These are phyloP conservation scores for Capitulum mitella DNA, from an alignment of 2,888 invertebrate genomes.

Conservation along the genomic window DNA sequence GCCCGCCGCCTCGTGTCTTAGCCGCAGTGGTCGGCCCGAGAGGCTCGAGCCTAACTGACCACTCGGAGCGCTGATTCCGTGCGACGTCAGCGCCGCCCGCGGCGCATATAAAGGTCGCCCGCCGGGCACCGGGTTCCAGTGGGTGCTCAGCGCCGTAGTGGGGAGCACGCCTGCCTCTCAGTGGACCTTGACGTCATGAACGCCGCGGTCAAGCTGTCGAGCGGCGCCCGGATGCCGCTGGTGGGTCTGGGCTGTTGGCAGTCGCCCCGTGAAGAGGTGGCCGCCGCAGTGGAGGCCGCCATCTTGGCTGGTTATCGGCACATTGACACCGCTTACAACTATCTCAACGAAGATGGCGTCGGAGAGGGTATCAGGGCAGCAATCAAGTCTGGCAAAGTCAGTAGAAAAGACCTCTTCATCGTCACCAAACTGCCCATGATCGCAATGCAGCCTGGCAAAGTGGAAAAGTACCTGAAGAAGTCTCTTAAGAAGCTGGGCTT, in stretches of 20 bases:
- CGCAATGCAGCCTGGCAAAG: constrained; percentile 54
- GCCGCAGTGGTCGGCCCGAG: too few relatives aligned
- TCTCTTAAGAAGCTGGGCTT: constrained; percentile 64
- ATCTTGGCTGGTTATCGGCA: constrained; percentile 30
- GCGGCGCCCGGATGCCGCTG: constrained; percentile 31
- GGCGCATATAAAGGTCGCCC: too few relatives aligned
- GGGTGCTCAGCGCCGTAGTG: too few relatives aligned
- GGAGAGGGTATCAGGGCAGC: constrained; percentile 26
- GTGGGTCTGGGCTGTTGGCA: constrained; percentile 32
- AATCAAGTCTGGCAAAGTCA: background rate
- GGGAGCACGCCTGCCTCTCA: too few relatives aligned
- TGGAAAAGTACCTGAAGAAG: constrained; percentile 57
- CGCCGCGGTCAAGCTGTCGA: constrained; percentile 20
- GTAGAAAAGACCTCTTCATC: background rate
- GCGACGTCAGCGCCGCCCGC: too few relatives aligned
- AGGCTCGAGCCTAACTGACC: too few relatives aligned
- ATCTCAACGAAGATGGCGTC: constrained; percentile 29
- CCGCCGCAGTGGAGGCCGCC: constrained; percentile 22
- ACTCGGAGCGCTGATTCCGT: too few relatives aligned
- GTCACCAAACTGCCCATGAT: constrained; percentile 35
- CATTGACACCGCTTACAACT: constrained; percentile 31
- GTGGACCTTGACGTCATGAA: too few relatives aligned
- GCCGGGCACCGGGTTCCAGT: too few relatives aligned
- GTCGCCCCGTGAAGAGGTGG: constrained; percentile 7
- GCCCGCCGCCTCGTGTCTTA: too few relatives aligned